Base-by-base conservation (phyloP, 2,888 invertebrate species). In the Orchesellides sinensis region DNA sequence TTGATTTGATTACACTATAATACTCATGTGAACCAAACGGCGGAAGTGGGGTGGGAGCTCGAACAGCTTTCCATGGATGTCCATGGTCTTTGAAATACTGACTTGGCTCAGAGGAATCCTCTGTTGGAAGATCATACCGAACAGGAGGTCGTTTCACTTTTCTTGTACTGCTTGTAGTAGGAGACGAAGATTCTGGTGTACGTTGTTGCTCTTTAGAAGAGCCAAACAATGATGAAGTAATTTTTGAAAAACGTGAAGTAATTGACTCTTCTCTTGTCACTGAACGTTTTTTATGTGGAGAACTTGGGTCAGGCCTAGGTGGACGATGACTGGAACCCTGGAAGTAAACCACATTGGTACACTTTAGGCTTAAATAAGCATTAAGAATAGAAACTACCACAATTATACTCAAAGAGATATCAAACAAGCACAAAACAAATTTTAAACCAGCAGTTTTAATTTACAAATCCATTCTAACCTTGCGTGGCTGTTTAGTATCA, bases 41-140 rank as follows among this genome's bases (percentile, higher is more conserved):
- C 3, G 88, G 88, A 12, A 88, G 73, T 0, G 88, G 88, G 10
- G 88, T 88, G 23, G 88, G 87, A 5, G 88, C 87, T 72, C 88
- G 65, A 19, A 81, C 77, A 10, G 86, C 86, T 56, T 83, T 84
- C 87, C 86, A 88, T 8, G 86, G 85, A 40, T 84, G 85, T 14
- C 86, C 88, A 75, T 83, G 83, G 0, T 85, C 84, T 59, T 82
- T 84, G 59, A 85, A 87, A 78, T 87, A 87, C 80, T 84, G 79
- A 54, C 85, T 86, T 40, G 86, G 87, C 61, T 87, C 87, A 2
- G 88, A 87, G 10, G 84, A 84, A 35, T 87, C 87, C 32, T 86
- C 86, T 0, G 85, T 84, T 12, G 86, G 84, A 29, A 85, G 63
- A 32, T 85, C 85, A 68, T 85, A 85, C 12, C 84, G 61, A 10